These are phyloP conservation scores for Trichogramma evanescens DNA, from an alignment of 2,888 invertebrate species.

Conservation along the genomic window DNA sequence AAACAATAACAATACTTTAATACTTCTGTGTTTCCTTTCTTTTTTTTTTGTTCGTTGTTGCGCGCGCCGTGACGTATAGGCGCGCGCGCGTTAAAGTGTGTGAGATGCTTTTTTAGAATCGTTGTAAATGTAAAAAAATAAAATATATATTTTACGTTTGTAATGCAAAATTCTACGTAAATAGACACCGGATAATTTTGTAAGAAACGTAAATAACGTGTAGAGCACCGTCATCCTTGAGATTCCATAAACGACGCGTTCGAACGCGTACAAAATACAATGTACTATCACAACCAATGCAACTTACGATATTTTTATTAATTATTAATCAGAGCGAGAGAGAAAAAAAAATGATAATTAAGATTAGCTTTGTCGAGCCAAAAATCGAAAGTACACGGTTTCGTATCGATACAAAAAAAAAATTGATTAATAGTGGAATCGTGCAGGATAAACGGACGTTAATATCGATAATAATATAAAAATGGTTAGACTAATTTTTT, in stretches of 20 bases:
- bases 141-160: neutral
- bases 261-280: neutral
- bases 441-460: conserved; percentile 5
- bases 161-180: too few species aligned
- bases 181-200: conserved; percentile 1
- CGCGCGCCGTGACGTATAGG: neutral
- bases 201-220: neutral
- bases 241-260: conserved; percentile 1
- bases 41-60: neutral
- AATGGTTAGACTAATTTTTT: conserved; percentile 3
- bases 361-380: neutral
- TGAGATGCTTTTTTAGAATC: too few species aligned
- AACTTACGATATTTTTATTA: neutral
- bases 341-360: neutral
- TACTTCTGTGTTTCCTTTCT: neutral
- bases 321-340: neutral
- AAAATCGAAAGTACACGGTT: neutral
- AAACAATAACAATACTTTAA: too few species aligned
- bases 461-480: neutral
- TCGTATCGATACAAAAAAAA: neutral
- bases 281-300: neutral
- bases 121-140: neutral
- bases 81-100: too few species aligned
- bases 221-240: conserved; percentile 1
- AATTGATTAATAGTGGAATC: neutral